phyloP scores from a whole-genome alignment of 1,140 invertebrate genomes.

The Cyphomyrmex costatus region DNA sequence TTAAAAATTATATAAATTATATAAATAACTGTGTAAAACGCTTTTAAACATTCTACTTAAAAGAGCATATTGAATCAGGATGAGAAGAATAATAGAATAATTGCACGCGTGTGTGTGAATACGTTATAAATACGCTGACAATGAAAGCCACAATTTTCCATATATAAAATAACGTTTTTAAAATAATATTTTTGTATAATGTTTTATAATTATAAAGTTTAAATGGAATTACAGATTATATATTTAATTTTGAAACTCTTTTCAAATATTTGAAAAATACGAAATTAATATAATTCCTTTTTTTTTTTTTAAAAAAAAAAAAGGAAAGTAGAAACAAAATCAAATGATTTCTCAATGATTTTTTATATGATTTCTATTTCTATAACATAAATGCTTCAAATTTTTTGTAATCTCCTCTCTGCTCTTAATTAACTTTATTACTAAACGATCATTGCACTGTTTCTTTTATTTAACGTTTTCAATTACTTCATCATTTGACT shows the following conservation, averaged over 20 bases:
- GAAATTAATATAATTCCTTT: not conserved
- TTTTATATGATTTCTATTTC: not conserved
- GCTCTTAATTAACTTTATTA: conserved; percentile 15
- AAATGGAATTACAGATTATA: not conserved
- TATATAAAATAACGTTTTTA: no score
- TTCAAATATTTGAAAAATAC: not conserved
- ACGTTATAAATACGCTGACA: not conserved
- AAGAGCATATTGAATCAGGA: not conserved
- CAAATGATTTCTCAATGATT: not conserved
- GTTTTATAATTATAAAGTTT: not conserved
- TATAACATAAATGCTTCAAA: not conserved
- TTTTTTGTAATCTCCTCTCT: not conserved
- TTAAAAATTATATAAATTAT: no score
- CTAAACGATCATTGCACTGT: conserved; percentile 1
- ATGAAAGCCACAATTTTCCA: not conserved
- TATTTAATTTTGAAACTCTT: not conserved
- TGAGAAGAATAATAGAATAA: not conserved
- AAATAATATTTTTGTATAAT: not conserved
- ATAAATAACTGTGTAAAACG: not conserved
- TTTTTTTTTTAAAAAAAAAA: no score
- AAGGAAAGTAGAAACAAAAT: not conserved
- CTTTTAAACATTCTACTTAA: not conserved
- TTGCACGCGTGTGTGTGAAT: not conserved
- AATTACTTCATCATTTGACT: conserved; percentile 38
- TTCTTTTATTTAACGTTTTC: conserved; percentile 16